Evolutionary conservation across 2,797 vertebrate species (phyloP).

Genomic region (Microtus agrestis): DNA sequence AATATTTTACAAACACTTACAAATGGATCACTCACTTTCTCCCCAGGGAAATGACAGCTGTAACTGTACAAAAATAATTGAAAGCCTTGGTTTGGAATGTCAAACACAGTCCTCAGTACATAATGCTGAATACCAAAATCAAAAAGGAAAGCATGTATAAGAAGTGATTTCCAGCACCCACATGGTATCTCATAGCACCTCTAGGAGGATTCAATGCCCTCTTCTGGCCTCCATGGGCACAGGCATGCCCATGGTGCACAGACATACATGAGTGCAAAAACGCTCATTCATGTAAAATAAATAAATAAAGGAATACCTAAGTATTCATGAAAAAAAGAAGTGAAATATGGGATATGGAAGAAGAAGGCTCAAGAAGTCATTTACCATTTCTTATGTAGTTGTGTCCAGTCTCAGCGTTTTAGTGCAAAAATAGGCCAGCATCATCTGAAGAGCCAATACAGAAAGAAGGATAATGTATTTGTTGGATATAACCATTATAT

Average conservation of each 20-base stretch:
- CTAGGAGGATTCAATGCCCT: too few species aligned
- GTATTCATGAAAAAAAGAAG: neutral
- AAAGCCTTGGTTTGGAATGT: neutral
- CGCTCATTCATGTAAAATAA: neutral
- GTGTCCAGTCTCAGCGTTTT: neutral
- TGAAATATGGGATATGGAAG: neutral
- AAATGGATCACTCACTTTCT: neutral
- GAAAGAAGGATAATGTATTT: neutral
- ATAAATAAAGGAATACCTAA: neutral
- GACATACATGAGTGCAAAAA: neutral
- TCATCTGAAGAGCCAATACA: neutral
- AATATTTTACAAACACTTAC: conserved; percentile 23
- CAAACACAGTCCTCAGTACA: neutral
- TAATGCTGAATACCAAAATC: neutral
- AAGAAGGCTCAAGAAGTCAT: neutral
- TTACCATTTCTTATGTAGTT: neutral
- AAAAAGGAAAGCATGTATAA: neutral
- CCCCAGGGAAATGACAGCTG: neutral
- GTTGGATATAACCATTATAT: neutral
- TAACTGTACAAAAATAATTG: neutral
- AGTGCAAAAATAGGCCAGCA: neutral
- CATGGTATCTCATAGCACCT: neutral
- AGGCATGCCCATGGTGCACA: neutral
- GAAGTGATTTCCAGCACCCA: neutral
- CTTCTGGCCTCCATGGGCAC: neutral